Evolutionary conservation across 2,113 vertebrate species (phyloP), one percentile per base, ranked within the genome.

Genomic region (Brachypodius melanocephalos): DNA sequence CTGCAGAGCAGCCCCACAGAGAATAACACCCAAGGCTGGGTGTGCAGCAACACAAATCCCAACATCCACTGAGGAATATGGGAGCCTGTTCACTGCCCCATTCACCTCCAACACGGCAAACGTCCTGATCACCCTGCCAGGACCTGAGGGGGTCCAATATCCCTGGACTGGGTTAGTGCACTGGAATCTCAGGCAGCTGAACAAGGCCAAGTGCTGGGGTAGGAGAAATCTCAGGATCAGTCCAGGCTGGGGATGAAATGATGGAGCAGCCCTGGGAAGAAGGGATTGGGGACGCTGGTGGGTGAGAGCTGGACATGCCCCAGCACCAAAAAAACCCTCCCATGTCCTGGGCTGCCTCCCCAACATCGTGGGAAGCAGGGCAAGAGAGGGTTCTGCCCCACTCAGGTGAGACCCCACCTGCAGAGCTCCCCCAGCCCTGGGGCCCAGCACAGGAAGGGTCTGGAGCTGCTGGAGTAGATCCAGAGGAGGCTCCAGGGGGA

Each of bases 111-210:
- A 0, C 5, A 5, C 11, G 45, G 17, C 34, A 14, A 6, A 14
- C 0, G 3, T 31, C 25, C 67, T n/a, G 34, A 48, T 13, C 21
- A 43, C 26, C 49, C 65, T 63, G 40, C 66, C 36, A 49, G 42
- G 49, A 17, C 3, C 8, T 2, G 16, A 42, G 54, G 32, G 13
- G 48, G 5, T 46, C 65, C 29, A 7, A 3, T 1, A 32, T 2
- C 49, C 12, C 32, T 16, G 48, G 0, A 5, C 0, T 43, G 24
- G 57, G 36, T 4, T 9, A 0, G 1, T 3, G 15, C 8, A 0
- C 0, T 5, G 43, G 36, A 29, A 32, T 6, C 36, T 43, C 43
- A 9, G 12, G 26, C 16, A 34, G 34, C 3, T 12, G 16, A 42
- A 22, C 36, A 6, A 16, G 21, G 36, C 19, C 42, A 0, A 6